Evolutionary conservation across 1,140 invertebrate genomes (phyloP), one percentile per base, ranked within the genome.

Genomic region (Proales similis): DNA sequence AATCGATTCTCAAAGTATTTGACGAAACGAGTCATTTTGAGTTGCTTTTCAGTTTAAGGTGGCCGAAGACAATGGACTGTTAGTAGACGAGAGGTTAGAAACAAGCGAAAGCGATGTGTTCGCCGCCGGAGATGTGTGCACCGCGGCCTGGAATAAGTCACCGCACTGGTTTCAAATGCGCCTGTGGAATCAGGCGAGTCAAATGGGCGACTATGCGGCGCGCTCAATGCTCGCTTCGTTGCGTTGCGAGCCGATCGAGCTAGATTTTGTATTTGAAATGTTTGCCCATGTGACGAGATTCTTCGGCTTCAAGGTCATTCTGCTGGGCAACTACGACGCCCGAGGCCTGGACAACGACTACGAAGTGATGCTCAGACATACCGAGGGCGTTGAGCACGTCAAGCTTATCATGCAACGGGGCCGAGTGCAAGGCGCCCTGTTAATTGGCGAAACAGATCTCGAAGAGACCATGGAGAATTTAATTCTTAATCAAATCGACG

Each of bases 381-480:
- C 20, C 33, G n/a, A 43, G 61, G 66, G 67, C 5, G 32, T 48
- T 19, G 63, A 68, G 48, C 68, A 67, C 57, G 49, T 68, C 20
- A 97, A 97, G 78, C 82, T 90, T 68, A 83, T 97, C 4, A 70
- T 97, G 39, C 79, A 86, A 69, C 78, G 94, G 76, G 86, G 87
- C 19, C 81, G 80, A 69, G 78, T 99, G 69, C 85, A 91, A 70
- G 94, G 94, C 42, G 92, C 89, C 12, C 83, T 97, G 64, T 75
- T 99, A 4, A 90, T 99, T 67, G 94, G 94, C 0, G 90, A 98
- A 68, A 96, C 92, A 4, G 89, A 92, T 72, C 77, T 97, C 32
- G 94, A 96, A 74, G 94, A 99, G 79, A 96, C 90, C 69, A 91
- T 91, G 78, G 93, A 98, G 78, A 97, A 97, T 79, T 78, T 98